Percentiles rank a stretch among this genome's conserved stretches.
Evolutionary conservation across 2,797 vertebrate genomes (phyloP).

Genomic region (Forpus xanthops): DNA sequence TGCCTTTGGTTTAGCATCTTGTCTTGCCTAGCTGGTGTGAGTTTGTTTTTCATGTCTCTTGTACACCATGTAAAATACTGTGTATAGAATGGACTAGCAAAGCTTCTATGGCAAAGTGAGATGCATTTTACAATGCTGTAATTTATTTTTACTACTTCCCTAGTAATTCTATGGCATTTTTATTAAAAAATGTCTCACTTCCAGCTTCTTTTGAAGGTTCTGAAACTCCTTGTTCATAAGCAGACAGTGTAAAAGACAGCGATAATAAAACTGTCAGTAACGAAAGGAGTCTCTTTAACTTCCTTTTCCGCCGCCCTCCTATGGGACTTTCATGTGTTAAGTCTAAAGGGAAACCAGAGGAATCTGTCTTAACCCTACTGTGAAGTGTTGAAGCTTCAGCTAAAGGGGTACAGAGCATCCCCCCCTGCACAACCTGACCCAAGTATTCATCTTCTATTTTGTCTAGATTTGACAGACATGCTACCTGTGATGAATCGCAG

Average conservation of each 20-base stretch:
- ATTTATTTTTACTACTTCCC: slow-evolving; percentile 73
- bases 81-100: slow-evolving; percentile 69
- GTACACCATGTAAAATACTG: slow-evolving; percentile 63
- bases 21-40: slow-evolving; percentile 39
- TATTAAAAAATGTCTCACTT: slow-evolving; percentile 44
- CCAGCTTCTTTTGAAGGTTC: slow-evolving; percentile 50
- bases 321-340: background rate
- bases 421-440: background rate
- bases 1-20: slow-evolving; percentile 72
- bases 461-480: background rate
- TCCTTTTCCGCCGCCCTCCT: background rate
- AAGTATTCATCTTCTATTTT: background rate
- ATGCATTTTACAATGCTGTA: slow-evolving; percentile 72
- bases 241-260: slow-evolving; percentile 39
- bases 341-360: background rate
- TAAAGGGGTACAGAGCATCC: background rate
- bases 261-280: slow-evolving; percentile 50
- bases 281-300: background rate
- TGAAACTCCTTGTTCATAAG: slow-evolving; percentile 21
- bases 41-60: slow-evolving; percentile 51
- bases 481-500: background rate
- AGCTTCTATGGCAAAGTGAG: slow-evolving; percentile 72
- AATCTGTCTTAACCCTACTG: background rate
- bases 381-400: background rate
- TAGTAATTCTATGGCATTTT: slow-evolving; percentile 52